These are phyloP conservation scores for Syngnathus floridae DNA, from an alignment of 2,113 vertebrate genomes.

Conservation along the genomic window DNA sequence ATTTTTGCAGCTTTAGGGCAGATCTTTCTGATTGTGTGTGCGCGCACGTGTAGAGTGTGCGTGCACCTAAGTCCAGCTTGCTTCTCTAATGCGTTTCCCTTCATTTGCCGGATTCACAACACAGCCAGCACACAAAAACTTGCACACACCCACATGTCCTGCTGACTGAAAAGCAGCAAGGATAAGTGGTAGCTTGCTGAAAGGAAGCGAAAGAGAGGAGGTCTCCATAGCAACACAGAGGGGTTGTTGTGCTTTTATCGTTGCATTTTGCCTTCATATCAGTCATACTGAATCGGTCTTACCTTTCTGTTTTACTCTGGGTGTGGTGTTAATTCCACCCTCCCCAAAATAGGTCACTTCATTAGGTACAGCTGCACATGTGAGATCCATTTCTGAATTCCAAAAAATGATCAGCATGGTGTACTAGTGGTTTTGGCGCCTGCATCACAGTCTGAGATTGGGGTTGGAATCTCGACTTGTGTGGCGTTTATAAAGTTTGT, in stretches of 20 bases:
- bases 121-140: constrained; percentile 48
- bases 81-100: constrained; percentile 47
- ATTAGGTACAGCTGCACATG: too few species aligned
- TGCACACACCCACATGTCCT: constrained; percentile 50
- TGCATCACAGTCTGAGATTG: too few species aligned
- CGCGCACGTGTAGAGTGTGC: not conserved
- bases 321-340: constrained; percentile 18
- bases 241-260: constrained; percentile 52
- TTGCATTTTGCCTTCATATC: constrained; percentile 25
- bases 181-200: constrained; percentile 63
- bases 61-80: constrained; percentile 20
- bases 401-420: not conserved
- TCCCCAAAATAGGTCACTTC: not conserved
- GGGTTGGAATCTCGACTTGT: too few species aligned
- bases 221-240: constrained; percentile 63
- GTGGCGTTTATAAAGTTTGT: too few species aligned
- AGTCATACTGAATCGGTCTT: constrained; percentile 19
- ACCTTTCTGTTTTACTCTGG: constrained; percentile 22
- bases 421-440: too few species aligned
- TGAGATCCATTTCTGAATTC: not conserved
- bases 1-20: constrained; percentile 4
- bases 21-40: not conserved
- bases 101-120: constrained; percentile 58
- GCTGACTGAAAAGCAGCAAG: constrained; percentile 61
- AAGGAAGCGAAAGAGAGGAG: constrained; percentile 50